These are phyloP conservation scores for Megalopta genalis DNA, from an alignment of 1,140 invertebrate species.

Conservation along the genomic window DNA sequence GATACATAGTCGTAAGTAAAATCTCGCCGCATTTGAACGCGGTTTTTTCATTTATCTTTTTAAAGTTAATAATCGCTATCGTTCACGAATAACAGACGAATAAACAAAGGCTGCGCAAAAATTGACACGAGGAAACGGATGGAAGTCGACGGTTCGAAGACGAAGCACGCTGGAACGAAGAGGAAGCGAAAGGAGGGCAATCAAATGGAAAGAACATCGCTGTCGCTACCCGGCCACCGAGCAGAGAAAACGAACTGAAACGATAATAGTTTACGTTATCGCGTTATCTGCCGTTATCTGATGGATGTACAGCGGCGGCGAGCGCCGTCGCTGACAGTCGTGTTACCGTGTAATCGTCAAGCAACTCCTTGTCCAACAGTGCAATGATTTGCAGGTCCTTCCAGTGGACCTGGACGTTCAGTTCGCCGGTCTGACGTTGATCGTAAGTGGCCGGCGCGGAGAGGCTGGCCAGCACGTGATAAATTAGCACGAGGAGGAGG, in stretches of 20 bases:
- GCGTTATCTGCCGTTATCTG: slow-evolving; percentile 20
- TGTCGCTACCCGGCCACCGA: background rate
- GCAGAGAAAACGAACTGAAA: slow-evolving; percentile 13
- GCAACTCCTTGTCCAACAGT: slow-evolving; percentile 80
- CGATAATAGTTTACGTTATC: slow-evolving; percentile 24
- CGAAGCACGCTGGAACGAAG: too few relatives aligned
- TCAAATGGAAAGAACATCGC: background rate
- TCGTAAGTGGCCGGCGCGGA: slow-evolving; percentile 80
- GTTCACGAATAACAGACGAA: too few relatives aligned
- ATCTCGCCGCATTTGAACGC: too few relatives aligned
- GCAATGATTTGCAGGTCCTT: slow-evolving; percentile 89
- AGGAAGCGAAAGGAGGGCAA: too few relatives aligned
- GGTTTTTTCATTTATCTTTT: too few relatives aligned
- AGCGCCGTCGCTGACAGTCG: background rate
- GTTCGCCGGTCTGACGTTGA: slow-evolving; percentile 87
- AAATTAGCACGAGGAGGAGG: slow-evolving; percentile 44
- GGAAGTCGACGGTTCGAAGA: too few relatives aligned
- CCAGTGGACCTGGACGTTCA: slow-evolving; percentile 88
- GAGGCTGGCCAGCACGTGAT: slow-evolving; percentile 7
- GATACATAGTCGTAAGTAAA: too few relatives aligned
- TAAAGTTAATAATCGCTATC: too few relatives aligned
- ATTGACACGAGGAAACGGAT: too few relatives aligned
- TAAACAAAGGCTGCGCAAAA: too few relatives aligned
- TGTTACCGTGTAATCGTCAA: slow-evolving; percentile 82
- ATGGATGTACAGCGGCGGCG: background rate